phyloP scores from a whole-genome alignment of 2,888 invertebrate genomes.

The Priocnemis perturbator region DNA sequence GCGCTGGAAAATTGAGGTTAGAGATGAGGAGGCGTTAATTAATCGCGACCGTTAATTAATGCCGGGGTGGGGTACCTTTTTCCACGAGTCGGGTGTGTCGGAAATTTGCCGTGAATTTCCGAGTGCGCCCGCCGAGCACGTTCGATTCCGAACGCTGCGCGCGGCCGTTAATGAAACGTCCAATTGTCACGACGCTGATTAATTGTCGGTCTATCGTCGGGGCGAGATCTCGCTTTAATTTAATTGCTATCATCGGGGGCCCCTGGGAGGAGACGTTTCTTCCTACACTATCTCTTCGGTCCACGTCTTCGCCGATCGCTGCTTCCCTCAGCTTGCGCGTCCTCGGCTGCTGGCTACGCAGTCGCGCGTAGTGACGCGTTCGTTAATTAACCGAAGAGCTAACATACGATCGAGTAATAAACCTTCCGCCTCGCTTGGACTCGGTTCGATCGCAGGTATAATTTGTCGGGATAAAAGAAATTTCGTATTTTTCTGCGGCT shows the following conservation, averaged over 20 bases:
- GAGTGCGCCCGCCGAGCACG: neutral
- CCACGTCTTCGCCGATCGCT: too few relatives aligned
- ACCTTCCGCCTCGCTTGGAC: neutral
- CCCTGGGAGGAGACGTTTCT: constrained; percentile 15
- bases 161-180: constrained; percentile 67
- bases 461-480: too few relatives aligned
- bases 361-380: constrained; percentile 18
- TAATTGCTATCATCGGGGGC: constrained; percentile 66
- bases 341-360: neutral
- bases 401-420: constrained; percentile 10
- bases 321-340: constrained; percentile 1
- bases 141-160: neutral
- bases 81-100: neutral
- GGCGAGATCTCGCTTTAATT: constrained; percentile 68
- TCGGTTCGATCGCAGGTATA: too few relatives aligned
- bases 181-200: constrained; percentile 68
- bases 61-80: neutral
- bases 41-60: constrained; percentile 15
- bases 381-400: constrained; percentile 42
- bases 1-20: constrained; percentile 22
- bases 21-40: constrained; percentile 12
- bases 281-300: too few relatives aligned
- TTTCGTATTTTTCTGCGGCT: neutral
- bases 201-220: constrained; percentile 66
- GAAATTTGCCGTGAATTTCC: neutral